phyloP scores from a whole-genome alignment of 2,113 vertebrate species.

The Urocynchramus pylzowi region DNA sequence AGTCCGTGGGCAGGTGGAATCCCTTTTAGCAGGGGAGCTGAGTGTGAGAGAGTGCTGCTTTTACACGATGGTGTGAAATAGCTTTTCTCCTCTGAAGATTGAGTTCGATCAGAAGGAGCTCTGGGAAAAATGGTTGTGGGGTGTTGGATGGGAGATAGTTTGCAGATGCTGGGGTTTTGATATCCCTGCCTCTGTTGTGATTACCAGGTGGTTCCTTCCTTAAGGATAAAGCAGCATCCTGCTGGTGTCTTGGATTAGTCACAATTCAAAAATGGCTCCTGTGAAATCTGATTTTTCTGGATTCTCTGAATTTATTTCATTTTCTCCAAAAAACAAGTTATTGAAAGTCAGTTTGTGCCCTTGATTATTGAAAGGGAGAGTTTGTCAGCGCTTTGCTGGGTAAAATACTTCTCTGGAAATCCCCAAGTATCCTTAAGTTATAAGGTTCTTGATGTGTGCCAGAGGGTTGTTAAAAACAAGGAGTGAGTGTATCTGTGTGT shows the following conservation, averaged over 20 bases:
- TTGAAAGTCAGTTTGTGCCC: not conserved
- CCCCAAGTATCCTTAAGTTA: not conserved
- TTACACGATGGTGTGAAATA: not conserved
- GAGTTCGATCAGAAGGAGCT: not conserved
- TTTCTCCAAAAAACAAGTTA: not conserved
- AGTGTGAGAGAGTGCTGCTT: not conserved
- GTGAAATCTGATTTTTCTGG: not conserved
- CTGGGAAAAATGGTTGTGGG: not conserved
- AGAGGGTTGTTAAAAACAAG: not conserved
- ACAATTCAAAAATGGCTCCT: not conserved
- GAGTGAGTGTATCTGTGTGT: not conserved
- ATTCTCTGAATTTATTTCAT: not conserved
- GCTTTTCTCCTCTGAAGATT: not conserved
- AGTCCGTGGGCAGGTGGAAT: slow-evolving; percentile 35
- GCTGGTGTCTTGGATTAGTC: not conserved
- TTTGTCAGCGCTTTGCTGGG: not conserved
- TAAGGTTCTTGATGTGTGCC: not conserved
- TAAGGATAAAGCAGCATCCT: not conserved
- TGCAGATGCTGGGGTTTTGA: not conserved
- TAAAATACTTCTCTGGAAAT: not conserved
- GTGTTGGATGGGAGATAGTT: not conserved
- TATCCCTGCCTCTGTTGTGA: not conserved
- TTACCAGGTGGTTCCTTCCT: not conserved
- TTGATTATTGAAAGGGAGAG: not conserved
- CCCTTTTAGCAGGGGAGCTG: not conserved